Evolutionary conservation across 2,113 vertebrate genomes (phyloP).

Genomic region (Callospermophilus lateralis): DNA sequence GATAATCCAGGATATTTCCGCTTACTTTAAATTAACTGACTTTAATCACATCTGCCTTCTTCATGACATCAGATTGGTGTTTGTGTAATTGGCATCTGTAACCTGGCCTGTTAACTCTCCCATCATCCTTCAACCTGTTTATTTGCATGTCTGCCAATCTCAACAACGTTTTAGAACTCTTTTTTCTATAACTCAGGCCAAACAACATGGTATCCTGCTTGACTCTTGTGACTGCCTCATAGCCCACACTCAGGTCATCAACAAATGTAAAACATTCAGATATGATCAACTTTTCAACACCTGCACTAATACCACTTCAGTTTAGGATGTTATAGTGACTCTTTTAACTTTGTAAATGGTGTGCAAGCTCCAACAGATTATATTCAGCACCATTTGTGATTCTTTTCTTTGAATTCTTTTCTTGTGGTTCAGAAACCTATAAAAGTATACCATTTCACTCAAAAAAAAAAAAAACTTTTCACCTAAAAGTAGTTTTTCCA

Average conservation of each 20-base stretch:
- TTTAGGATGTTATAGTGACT: neutral
- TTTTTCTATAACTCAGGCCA: neutral
- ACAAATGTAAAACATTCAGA: neutral
- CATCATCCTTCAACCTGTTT: neutral
- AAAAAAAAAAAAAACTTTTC: neutral
- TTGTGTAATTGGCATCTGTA: neutral
- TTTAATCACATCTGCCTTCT: neutral
- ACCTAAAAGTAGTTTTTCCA: neutral
- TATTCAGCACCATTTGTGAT: neutral
- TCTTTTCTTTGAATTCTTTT: neutral
- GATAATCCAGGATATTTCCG: neutral
- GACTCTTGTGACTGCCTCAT: neutral
- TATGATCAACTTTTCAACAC: neutral
- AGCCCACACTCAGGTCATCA: neutral
- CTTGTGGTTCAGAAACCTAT: neutral
- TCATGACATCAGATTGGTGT: neutral
- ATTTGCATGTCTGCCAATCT: neutral
- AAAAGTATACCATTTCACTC: neutral
- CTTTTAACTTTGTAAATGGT: neutral
- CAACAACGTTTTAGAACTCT: neutral
- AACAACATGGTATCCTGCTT: neutral
- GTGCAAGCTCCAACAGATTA: neutral
- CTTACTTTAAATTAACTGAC: neutral
- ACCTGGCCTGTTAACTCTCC: neutral
- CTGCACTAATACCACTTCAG: neutral